Evolutionary conservation across 2,797 vertebrate species (phyloP), one percentile per base, ranked within the genome.

Genomic region (Trematomus bernacchii): DNA sequence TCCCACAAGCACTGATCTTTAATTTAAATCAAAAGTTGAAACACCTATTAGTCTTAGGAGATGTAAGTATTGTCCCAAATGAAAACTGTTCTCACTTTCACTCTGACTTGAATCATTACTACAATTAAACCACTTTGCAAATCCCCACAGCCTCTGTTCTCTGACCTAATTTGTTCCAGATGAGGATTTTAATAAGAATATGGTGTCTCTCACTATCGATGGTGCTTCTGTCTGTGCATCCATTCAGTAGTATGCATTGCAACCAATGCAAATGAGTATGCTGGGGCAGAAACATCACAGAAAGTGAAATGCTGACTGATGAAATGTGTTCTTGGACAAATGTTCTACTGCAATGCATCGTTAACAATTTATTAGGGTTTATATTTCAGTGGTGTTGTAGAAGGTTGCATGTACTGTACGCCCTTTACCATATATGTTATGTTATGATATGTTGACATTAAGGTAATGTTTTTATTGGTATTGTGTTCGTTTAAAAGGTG

Each of bases 101-200:
- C 47, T 27, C 67, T 64, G 48, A 72, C 69, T 61, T 77, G 58
- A 87, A 42, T 82, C 67, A 85, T 84, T 71, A 68, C 65, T 65
- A 18, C 73, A 78, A 76, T 74, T 63, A 85, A 76, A 78, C 52
- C 42, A 3, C 14, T 33, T 47, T 55, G 40, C 53, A 66, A 61
- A 47, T 79, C 70, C 59, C 73, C 21, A 16, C 53, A 62, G 71
- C 59, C 9, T 61, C 67, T 48, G 43, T 57, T 62, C 64, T 61
- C 51, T 75, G 43, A 60, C 61, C 67, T 66, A 15, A 75, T 84
- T 77, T 78, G 40, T 59, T 77, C 71, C 57, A 66, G 66, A 54
- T 8, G 14, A 64, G 46, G 33, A 15, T 81, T 82, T 77, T 77
- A 78, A 76, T 78, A 72, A 73, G 64, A 72, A 43, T 27, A 42